Base-by-base conservation (phyloP, 2,797 vertebrate species). In the Bovichtus diacanthus region DNA sequence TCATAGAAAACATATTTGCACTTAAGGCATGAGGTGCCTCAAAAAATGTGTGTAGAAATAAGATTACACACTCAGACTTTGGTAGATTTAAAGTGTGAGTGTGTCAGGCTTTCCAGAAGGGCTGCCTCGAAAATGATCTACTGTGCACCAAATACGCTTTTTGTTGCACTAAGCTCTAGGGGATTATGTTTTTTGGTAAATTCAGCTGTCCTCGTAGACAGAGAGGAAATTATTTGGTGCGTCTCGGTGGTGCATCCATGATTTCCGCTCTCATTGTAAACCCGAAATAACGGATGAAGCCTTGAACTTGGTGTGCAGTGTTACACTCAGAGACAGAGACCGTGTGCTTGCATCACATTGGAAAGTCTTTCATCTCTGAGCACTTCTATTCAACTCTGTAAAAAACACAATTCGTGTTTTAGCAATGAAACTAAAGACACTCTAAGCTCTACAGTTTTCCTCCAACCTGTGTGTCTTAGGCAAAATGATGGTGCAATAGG, bases 1-100 rank as follows among this genome's bases (percentile, higher is more conserved):
- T 59, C 38, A 72, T 41, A 38, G 41, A 65, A 71, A 63, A 80
- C 21, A 66, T 31, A 50, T 70, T 43, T 64, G 29, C 21, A 47
- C n/a, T 51, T 12, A 49, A 63, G 25, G 49, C 43, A 21, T 23
- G 18, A 16, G n/a, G 39, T 25, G 27, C 27, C 27, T 27, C 27
- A 27, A 31, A 43, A 12, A 25, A 74, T 63, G 9, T 53, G 23
- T 61, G 27, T 13, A 23, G 36, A 47, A 19, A 11, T 62, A 19
- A 65, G 29, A 64, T 34, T 18, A n/a, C n/a, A 21, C 15, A 62
- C 31, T 29, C 27, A 31, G 7, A 11, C 43, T 19, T 46, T 0
- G 0, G 21, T 19, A 64, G 43, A 62, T 50, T 44, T 31, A 31
- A 66, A 49, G 9, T n/a, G n/a, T n/a, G n/a, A n/a, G n/a, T n/a